Conservation (phyloP, 1,140 invertebrate genomes). For the Drosophila azteca region DNA sequence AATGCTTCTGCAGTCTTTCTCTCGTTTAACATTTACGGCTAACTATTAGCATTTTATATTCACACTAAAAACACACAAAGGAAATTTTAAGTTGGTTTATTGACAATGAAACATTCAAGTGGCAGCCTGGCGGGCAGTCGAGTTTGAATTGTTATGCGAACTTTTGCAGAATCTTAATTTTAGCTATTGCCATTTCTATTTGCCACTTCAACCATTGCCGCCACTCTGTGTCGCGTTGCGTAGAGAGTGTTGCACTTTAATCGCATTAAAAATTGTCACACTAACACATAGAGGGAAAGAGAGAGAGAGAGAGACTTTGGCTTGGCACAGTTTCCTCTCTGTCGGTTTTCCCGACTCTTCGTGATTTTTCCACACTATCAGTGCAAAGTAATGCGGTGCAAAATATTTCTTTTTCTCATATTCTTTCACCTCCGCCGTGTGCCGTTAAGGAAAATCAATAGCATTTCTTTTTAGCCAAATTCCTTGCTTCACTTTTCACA, state of each 20-base stretch:
- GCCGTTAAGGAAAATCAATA: slow-evolving; percentile 65
- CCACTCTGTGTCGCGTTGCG: neutral
- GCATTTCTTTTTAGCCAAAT: slow-evolving; percentile 31
- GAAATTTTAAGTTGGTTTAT: slow-evolving; percentile 17
- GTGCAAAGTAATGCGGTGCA: slow-evolving; percentile 56
- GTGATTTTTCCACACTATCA: slow-evolving; percentile 39
- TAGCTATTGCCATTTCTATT: slow-evolving; percentile 19
- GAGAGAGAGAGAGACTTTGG: slow-evolving; percentile 25
- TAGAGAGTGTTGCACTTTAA: slow-evolving; percentile 77
- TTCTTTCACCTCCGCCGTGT: slow-evolving; percentile 18
- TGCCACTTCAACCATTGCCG: slow-evolving; percentile 32
- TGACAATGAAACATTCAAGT: slow-evolving; percentile 1
- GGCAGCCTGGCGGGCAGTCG: neutral
- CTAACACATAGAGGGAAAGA: slow-evolving; percentile 44
- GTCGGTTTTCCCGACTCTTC: slow-evolving; percentile 9
- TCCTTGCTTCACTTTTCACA: slow-evolving; percentile 28
- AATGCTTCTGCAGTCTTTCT: slow-evolving; percentile 15
- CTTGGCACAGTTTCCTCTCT: slow-evolving; percentile 59
- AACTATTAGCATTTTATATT: slow-evolving; percentile 35
- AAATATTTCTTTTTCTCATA: slow-evolving; percentile 66
- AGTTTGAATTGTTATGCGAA: slow-evolving; percentile 28
- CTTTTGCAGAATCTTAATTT: slow-evolving; percentile 26
- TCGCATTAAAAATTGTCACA: slow-evolving; percentile 78
- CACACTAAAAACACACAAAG: slow-evolving; percentile 16
- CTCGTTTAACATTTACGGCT: slow-evolving; percentile 24